Evolutionary conservation across 2,113 vertebrate species (phyloP).

Genomic region (Pygoscelis antarcticus): DNA sequence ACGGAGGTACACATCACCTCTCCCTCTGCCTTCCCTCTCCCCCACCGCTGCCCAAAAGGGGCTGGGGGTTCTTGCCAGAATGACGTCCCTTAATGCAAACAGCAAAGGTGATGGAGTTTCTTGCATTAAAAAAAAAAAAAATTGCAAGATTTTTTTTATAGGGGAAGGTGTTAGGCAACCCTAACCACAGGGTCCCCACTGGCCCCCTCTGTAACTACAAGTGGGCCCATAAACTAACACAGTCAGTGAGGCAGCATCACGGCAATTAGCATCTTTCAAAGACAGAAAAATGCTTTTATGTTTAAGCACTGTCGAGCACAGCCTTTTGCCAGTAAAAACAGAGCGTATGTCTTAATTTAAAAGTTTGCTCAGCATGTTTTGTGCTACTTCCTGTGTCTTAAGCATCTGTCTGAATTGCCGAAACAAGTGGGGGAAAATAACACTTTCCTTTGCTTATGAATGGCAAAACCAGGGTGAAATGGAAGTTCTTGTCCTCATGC

Average conservation of each 20-base stretch:
- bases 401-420: slow-evolving; percentile 66
- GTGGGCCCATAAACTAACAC: background rate
- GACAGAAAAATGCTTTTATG: slow-evolving; percentile 19
- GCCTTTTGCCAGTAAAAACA: slow-evolving; percentile 56
- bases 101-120: background rate
- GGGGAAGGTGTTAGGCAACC: background rate
- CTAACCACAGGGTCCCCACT: background rate
- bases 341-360: slow-evolving; percentile 62
- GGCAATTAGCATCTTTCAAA: slow-evolving; percentile 21
- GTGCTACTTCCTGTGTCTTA: slow-evolving; percentile 65
- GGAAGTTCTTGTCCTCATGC: background rate
- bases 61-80: background rate
- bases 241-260: background rate
- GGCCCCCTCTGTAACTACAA: background rate
- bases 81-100: rapidly evolving
- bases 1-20: background rate
- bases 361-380: slow-evolving; percentile 59
- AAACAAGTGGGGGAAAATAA: slow-evolving; percentile 36
- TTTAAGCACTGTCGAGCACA: slow-evolving; percentile 34
- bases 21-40: background rate
- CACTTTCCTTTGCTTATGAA: slow-evolving; percentile 8
- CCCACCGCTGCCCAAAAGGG: background rate
- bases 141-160: background rate
- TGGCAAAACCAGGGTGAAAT: background rate
- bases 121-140: background rate